A percentile compares a stretch with the other conserved stretches of the same genome.
phyloP scores from a whole-genome alignment of 2,888 invertebrate genomes.

The Amorpha juglandis region DNA sequence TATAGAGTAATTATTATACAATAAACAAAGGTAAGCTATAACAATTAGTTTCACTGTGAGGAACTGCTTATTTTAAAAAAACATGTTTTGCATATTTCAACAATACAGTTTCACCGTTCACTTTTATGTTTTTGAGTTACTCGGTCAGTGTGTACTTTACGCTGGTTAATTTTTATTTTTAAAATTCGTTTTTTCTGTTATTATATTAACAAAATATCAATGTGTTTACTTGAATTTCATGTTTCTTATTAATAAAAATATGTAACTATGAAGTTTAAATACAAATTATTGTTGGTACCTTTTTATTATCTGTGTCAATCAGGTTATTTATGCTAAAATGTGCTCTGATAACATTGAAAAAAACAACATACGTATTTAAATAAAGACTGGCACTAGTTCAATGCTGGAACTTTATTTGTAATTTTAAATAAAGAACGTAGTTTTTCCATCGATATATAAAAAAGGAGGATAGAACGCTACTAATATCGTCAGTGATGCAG shows the following conservation, averaged over 20 bases:
- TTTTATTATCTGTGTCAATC: not conserved
- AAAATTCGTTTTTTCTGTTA: no score
- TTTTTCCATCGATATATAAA: no score
- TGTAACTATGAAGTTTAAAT: no score
- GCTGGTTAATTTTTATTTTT: not conserved
- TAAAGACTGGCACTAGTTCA: no score
- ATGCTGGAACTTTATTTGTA: no score
- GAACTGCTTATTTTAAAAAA: slow-evolving; percentile 59
- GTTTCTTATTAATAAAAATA: no score
- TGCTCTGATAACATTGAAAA: not conserved
- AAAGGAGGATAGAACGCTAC: no score
- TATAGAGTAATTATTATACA: slow-evolving; percentile 1
- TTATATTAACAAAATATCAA: no score
- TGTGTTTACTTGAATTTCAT: no score
- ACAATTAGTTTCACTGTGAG: slow-evolving; percentile 29
- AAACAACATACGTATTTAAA: no score
- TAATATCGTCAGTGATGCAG: no score
- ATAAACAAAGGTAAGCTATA: slow-evolving; percentile 6
- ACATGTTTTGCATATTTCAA: slow-evolving; percentile 33
- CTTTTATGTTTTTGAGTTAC: not conserved
- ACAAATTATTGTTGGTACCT: no score
- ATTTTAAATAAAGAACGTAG: not conserved
- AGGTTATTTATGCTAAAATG: not conserved
- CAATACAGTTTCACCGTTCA: slow-evolving; percentile 41
- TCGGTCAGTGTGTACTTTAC: not conserved